Base-by-base conservation (phyloP, 2,113 vertebrate genomes). In the Oncorhynchus mykiss region DNA sequence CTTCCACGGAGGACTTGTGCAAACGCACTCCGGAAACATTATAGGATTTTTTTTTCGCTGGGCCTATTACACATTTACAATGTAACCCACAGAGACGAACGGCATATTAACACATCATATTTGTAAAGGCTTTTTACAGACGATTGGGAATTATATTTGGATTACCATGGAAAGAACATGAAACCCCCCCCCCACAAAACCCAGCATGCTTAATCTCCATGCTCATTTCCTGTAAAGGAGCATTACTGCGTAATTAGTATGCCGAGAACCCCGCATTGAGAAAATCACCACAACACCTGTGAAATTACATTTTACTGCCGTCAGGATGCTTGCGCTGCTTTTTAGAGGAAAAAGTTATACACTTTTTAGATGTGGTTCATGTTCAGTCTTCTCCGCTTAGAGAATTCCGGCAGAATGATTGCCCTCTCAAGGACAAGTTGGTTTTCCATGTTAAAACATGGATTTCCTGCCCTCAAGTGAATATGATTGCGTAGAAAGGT, bases 161-260 rank as follows among this genome's bases (percentile, higher is more conserved):
- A 83, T 89, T 89, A 80, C 78, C n/a, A 69, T 31, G 45, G 20
- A 73, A 81, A 84, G 51, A 86, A 78, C 69, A 82, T n/a, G 3
- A 51, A 51, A 82, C 7, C 77, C 72, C 77, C n/a, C 72, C 48
- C 16, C 51, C 77, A 80, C 72, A 78, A 78, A 80, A 57, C n/a
- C 60, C 64, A n/a, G 59, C 60, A 62, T 27, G 25, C 79, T 82
- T 85, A 78, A 78, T 88, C 78, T 81, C 24, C 16, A 0, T 51
- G 66, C 39, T 78, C 27, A 62, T 74, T 75, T 84, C 49, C 75
- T 84, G 57, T 57, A 14, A 77, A 70, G 51, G 3, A 54, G 78
- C 57, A 76, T 73, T 59, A 72, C 67, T 22, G 75, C 57, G 73
- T 80, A 81, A 85, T 87, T 83, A 81, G 72, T 57, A 77, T 71